Percentiles rank a stretch among this genome's conserved stretches.
Conservation (phyloP, 2,888 invertebrate genomes). For the Sturmia bella region DNA sequence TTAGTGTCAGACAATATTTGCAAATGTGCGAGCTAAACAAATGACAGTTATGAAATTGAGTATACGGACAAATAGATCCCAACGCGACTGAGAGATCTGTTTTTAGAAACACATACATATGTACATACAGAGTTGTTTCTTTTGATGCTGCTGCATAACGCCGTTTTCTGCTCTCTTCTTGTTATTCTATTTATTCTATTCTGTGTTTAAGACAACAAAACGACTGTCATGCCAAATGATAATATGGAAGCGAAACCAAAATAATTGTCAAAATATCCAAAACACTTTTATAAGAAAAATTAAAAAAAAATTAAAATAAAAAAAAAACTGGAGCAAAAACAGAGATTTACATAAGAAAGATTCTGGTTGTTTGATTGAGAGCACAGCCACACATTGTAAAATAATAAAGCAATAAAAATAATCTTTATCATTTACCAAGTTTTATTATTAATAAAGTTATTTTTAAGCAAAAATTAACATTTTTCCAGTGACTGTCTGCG, state of each 20-base stretch:
- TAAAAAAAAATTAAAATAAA: constrained; percentile 27
- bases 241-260: constrained; percentile 14
- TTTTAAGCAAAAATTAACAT: constrained; percentile 51
- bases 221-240: constrained; percentile 13
- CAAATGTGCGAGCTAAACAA: constrained; percentile 55
- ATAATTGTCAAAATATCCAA: constrained; percentile 2
- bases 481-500: constrained; percentile 44
- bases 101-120: neutral
- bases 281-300: neutral
- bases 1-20: constrained; percentile 11
- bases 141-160: constrained; percentile 9
- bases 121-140: neutral
- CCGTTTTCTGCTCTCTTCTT: neutral
- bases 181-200: neutral
- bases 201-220: constrained; percentile 7
- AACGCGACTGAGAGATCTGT: neutral
- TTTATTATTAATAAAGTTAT: constrained; percentile 54
- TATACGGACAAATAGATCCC: constrained; percentile 14
- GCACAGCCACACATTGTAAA: constrained; percentile 16
- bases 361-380: neutral
- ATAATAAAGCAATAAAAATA: constrained; percentile 12
- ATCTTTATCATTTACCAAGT: constrained; percentile 6
- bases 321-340: constrained; percentile 5
- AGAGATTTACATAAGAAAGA: constrained; percentile 12
- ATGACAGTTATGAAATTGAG: constrained; percentile 60